Evolutionary conservation across 2,888 invertebrate species (phyloP), one percentile per base, ranked within the genome.

Genomic region (Hirtodrosophila alboralis): DNA sequence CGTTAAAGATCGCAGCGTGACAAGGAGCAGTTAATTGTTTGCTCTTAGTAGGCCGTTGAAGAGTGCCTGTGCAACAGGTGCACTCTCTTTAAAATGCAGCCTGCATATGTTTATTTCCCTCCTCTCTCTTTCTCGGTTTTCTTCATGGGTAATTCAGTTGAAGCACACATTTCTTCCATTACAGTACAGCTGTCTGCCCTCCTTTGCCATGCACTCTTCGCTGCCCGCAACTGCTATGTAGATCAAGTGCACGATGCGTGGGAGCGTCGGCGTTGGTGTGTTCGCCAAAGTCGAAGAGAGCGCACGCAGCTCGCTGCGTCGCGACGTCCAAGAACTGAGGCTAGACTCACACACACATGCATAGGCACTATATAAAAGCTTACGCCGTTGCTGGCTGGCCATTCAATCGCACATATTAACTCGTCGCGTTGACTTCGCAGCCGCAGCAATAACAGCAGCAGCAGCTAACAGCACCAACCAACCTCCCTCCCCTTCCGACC

Each of bases 341-440:
- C 40, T 28, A 28, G 34, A 37, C 54, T 54, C 68, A 62, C 60
- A 56, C 53, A 65, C 47, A 68, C 63, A 58, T 45, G 53, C 41
- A 57, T 66, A 65, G 37, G 47, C 41, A 60, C 69, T 72, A 64
- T 75, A 87, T 87, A 85, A 77, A 79, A 83, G 67, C 72, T 43
- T 41, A 47, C 49, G 48, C 40, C 37, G 27, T 16, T 36, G 48
- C 44, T 40, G 41, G 23, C 54, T 31, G 23, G 44, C 69, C 73
- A 79, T 78, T 86, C 86, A 83, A 80, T 84, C 66, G 81, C 62
- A 64, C 73, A 64, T 54, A 77, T 75, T 54, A 79, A 73, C 68
- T 75, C 74, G 73, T 52, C 76, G 83, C 73, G 83, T 74, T 31
- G 58, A 68, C 71, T 40, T 79, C 64, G 78, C 62, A 68, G 62